phyloP scores from a whole-genome alignment of 1,140 invertebrate genomes.

The Holotrichia oblita region DNA sequence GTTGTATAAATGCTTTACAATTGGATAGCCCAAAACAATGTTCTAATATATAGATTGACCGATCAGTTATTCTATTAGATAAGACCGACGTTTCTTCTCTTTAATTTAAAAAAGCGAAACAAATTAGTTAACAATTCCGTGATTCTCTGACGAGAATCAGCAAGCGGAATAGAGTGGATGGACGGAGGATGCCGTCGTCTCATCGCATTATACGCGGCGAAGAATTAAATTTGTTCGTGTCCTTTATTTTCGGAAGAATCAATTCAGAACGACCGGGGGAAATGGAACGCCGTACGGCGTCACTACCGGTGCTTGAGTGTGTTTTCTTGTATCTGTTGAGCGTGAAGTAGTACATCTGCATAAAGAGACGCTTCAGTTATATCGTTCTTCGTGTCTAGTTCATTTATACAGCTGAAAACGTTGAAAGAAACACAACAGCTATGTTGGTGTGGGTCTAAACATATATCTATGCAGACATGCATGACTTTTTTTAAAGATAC shows the following conservation, averaged over 20 bases:
- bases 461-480: too few relatives aligned
- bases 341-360: slow-evolving; percentile 22
- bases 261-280: slow-evolving; percentile 5
- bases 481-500: too few relatives aligned
- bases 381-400: background rate
- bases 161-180: background rate
- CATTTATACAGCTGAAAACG: background rate
- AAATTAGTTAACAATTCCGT: slow-evolving; percentile 23
- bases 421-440: background rate
- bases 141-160: background rate
- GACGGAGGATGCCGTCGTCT: background rate
- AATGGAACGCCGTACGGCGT: slow-evolving; percentile 14
- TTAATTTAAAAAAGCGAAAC: slow-evolving; percentile 17
- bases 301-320: slow-evolving; percentile 22
- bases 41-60: too few relatives aligned
- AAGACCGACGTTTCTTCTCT: background rate
- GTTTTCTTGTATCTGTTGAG: slow-evolving; percentile 33
- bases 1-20: too few relatives aligned
- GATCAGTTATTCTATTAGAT: too few relatives aligned
- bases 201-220: background rate
- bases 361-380: slow-evolving; percentile 1
- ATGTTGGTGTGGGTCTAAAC: too few relatives aligned
- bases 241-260: slow-evolving; percentile 20
- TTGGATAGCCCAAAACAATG: too few relatives aligned
- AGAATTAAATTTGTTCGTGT: slow-evolving; percentile 20